These are phyloP conservation scores for Eurytoma californica DNA, from an alignment of 2,888 invertebrate species.

Conservation along the genomic window DNA sequence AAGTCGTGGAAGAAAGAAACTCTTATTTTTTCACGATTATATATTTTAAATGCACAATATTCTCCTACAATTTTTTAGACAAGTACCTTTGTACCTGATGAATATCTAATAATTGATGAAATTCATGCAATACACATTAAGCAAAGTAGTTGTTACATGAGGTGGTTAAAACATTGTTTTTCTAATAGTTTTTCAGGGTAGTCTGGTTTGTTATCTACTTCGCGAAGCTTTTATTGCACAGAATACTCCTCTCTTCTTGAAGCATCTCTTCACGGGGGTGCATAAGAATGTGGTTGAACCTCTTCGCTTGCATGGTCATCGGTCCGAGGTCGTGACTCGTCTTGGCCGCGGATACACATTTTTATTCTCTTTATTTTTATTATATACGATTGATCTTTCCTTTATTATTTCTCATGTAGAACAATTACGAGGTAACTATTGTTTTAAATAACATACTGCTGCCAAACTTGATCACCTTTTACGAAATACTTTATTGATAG, in stretches of 20 bases:
- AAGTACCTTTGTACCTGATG: no score
- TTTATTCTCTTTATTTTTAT: slow-evolving; percentile 34
- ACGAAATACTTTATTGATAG: no score
- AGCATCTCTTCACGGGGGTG: slow-evolving; percentile 38
- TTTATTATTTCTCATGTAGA: background rate
- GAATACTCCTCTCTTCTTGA: slow-evolving; percentile 12
- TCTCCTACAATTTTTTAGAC: no score
- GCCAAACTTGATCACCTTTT: no score
- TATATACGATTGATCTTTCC: background rate
- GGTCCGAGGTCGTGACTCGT: slow-evolving; percentile 47
- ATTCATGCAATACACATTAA: slow-evolving; percentile 1
- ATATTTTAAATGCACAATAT: no score
- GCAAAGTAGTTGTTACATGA: no score
- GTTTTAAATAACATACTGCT: no score
- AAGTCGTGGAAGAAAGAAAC: no score
- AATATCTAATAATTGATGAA: no score
- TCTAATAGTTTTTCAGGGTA: background rate
- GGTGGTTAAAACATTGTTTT: background rate
- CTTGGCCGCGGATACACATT: slow-evolving; percentile 25
- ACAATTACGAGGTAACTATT: no score
- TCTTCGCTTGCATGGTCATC: slow-evolving; percentile 50
- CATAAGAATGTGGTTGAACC: slow-evolving; percentile 58
- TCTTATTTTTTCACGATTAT: no score
- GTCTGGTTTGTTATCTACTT: no score
- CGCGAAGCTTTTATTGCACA: slow-evolving; percentile 9